A percentile compares a stretch with the other conserved stretches of the same genome.
Conservation (phyloP, 2,113 vertebrate species). For the Prietella phreatophila region DNA sequence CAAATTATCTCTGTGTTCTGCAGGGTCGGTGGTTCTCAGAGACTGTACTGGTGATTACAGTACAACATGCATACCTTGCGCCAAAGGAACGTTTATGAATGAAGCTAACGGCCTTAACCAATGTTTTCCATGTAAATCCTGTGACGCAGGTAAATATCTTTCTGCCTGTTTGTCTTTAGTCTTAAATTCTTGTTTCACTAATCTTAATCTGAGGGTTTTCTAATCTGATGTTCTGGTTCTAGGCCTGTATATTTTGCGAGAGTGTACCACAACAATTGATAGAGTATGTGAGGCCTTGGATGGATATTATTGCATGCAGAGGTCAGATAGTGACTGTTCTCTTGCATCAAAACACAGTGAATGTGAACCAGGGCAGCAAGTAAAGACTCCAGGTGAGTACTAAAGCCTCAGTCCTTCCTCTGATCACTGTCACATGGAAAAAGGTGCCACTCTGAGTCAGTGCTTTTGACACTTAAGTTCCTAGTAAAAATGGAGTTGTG, state of each 20-base stretch:
- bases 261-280: conserved; percentile 3
- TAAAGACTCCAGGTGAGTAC: conserved; percentile 35
- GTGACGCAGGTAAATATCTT: conserved; percentile 38
- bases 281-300: conserved; percentile 24
- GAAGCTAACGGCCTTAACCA: conserved; percentile 33
- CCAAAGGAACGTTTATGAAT: conserved; percentile 38
- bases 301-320: conserved; percentile 35
- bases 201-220: background rate
- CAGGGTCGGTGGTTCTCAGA: conserved; percentile 20
- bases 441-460: background rate
- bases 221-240: background rate
- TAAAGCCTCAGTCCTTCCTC: background rate
- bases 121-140: conserved; percentile 41
- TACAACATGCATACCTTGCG: conserved; percentile 49
- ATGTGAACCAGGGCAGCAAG: conserved; percentile 34
- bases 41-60: conserved; percentile 32
- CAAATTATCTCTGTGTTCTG: background rate
- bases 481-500: background rate
- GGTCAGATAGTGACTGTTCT: background rate
- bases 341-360: conserved; percentile 16
- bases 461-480: background rate
- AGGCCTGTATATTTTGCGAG: background rate
- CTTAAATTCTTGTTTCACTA: background rate
- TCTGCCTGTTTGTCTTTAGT: background rate
- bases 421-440: background rate